Conservation (phyloP, 1,140 invertebrate genomes). For the Brachionus manjavacas region DNA sequence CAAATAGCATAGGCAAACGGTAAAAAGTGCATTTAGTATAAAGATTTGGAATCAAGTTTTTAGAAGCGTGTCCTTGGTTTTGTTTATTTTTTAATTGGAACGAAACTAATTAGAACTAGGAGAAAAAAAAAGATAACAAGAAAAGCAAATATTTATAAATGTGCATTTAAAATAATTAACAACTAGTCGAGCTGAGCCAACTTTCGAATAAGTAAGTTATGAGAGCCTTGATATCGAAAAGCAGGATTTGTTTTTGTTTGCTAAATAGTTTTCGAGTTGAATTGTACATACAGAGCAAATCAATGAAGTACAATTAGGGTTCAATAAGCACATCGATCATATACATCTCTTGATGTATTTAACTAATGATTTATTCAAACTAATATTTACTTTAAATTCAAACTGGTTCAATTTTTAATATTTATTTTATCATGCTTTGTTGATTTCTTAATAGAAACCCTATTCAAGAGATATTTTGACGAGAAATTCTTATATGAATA, state of each 20-base stretch:
- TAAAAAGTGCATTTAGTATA: neutral
- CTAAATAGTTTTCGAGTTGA: slow-evolving; percentile 11
- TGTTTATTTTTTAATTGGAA: slow-evolving; percentile 14
- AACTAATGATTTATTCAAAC: slow-evolving; percentile 27
- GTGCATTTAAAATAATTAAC: slow-evolving; percentile 15
- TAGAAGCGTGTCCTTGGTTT: neutral
- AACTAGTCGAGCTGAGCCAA: neutral
- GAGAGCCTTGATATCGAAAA: neutral
- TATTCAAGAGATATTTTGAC: neutral
- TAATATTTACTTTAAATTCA: slow-evolving; percentile 12
- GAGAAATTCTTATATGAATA: neutral
- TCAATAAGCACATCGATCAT: slow-evolving; percentile 22
- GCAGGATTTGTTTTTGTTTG: slow-evolving; percentile 28
- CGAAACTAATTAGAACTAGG: slow-evolving; percentile 19
- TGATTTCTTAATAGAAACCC: slow-evolving; percentile 34
- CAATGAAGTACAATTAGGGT: slow-evolving; percentile 32
- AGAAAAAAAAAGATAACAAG: neutral
- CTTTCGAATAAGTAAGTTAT: neutral
- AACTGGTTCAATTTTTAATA: slow-evolving; percentile 30
- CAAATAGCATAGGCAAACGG: neutral
- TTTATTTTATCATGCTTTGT: slow-evolving; percentile 24
- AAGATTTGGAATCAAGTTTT: neutral
- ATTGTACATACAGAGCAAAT: neutral
- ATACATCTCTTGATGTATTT: slow-evolving; percentile 3
- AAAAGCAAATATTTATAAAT: slow-evolving; percentile 26